Base-by-base conservation (phyloP, 2,888 invertebrate species). In the Julus scandinavius region DNA sequence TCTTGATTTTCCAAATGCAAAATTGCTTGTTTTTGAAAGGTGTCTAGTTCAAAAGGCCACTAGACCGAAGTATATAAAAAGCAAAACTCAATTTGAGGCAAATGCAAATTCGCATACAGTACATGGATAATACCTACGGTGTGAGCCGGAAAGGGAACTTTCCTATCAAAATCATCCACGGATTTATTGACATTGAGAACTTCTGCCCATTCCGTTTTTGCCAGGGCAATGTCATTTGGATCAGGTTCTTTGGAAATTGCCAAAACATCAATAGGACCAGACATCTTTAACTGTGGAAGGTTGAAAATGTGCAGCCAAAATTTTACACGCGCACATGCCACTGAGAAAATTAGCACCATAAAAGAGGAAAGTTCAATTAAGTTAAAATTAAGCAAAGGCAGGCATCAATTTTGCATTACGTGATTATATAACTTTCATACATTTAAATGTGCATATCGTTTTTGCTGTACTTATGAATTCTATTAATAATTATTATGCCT, bases 21-120 rank as follows among this genome's bases (percentile, higher is more conserved):
- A 89, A 99, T 97, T 0, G 99, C 99, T 94, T 97, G 96, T 93
- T 99, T 98, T 92, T 99, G 99, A 92, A 99, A 99, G 41, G 95
- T 96, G 92, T 99, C 99, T 91, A 99, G 93, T 91, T 98, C 97
- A 93, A 99, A 99, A 1, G 96, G 95, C 93, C 95, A 98, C 89
- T 90, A 72, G 29, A 85, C 84, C n/a, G 54, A 89, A 84, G 72
- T 9, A 86, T 6, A 87, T 88, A 58, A 38, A n/a, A 63, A 9
- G n/a, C 13, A 89, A 88, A 87, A 87, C 38, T 83, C 11, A 40
- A 38, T 45, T 45, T 7, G 5, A 45, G 49, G 58, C n/a, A 88
- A 85, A 58, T 88, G 9, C 84, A 84, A 83, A 41, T 9, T 20
- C 88, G 29, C 45, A 86, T 58, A 80, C 13, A 13, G 5, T 11